Base-by-base conservation (phyloP, 1,140 invertebrate genomes). In the Zophobas morio region DNA sequence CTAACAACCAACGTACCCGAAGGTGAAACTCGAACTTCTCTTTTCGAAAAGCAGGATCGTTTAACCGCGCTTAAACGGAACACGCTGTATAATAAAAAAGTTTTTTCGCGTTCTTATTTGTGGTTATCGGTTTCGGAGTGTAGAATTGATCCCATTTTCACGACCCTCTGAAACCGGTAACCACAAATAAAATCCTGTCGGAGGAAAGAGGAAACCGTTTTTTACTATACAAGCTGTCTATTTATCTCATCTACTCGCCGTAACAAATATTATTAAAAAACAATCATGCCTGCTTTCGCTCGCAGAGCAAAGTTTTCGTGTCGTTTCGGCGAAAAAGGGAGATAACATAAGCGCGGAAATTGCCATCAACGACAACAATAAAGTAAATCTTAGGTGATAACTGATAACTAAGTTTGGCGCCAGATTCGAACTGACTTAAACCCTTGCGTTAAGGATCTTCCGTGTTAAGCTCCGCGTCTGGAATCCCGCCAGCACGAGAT, bases 151-250 rank as follows among this genome's bases (percentile, higher is more conserved):
- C 39, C 60, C 39, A 40, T 66, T 66, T 66, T 66, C 60, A 66
- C 60, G 39, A 42, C 39, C 37, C 60, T 66, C 60, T 39, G 60
- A 42, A 66, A 66, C 60, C 20, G 60, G 60, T 66, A 66, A 66
- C 60, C 60, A 66, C 60, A 66, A 66, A 66, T 66, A 66, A 66
- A 66, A 66, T 66, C 60, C 60, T 42, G 60, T 66, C 20, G 32
- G 39, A 66, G 39, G 42, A 66, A 66, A 66, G 39, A 40, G 60
- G 42, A 40, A 66, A 33, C 1, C 60, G 39, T 4, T 66, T 66
- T 42, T 66, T 66, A 1, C 37, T 37, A 20, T 39, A 63, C 57
- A 39, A 37, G n/a, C 36, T 39, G 37, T 66, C 36, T n/a, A 63
- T 63, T 63, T 63, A 63, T 63, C 57, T 34, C 37, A 51, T 8